Conservation (phyloP, 2,797 vertebrate genomes). For the Ataeniobius toweri region DNA sequence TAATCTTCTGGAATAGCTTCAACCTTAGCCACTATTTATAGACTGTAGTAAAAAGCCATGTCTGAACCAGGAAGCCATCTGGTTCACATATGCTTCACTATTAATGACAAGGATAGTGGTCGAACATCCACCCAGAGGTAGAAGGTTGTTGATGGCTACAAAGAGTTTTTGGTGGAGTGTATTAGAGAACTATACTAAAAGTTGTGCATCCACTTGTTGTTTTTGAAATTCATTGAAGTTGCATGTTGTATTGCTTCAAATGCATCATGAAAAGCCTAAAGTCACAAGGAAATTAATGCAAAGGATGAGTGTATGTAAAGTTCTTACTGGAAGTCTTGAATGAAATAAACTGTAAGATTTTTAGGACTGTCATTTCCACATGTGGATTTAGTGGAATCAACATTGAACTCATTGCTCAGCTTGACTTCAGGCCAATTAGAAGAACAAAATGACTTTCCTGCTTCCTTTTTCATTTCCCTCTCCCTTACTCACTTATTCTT, state of each 20-base stretch:
- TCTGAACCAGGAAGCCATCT: background rate
- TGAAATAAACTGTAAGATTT: background rate
- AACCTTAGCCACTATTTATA: background rate
- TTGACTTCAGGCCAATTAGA: constrained; percentile 39
- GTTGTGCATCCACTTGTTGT: background rate
- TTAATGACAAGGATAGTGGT: background rate
- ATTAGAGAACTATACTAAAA: background rate
- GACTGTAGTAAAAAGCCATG: background rate
- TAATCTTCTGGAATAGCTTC: background rate
- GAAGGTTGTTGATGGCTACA: background rate
- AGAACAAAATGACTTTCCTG: constrained; percentile 17
- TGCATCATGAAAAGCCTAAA: background rate
- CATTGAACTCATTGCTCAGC: constrained; percentile 25
- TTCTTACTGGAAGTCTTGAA: background rate
- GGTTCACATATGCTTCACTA: background rate
- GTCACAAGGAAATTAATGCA: background rate
- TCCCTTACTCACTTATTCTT: constrained; percentile 13
- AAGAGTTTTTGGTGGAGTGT: background rate
- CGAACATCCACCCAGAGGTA: background rate
- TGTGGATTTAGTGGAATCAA: constrained; percentile 34
- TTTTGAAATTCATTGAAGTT: background rate
- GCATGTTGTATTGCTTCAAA: background rate
- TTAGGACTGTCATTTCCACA: constrained; percentile 24
- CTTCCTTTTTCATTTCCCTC: constrained; percentile 16
- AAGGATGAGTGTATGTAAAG: background rate